Evolutionary conservation across 2,888 invertebrate genomes (phyloP), one percentile per base, ranked within the genome.

Genomic region (Troides helena): DNA sequence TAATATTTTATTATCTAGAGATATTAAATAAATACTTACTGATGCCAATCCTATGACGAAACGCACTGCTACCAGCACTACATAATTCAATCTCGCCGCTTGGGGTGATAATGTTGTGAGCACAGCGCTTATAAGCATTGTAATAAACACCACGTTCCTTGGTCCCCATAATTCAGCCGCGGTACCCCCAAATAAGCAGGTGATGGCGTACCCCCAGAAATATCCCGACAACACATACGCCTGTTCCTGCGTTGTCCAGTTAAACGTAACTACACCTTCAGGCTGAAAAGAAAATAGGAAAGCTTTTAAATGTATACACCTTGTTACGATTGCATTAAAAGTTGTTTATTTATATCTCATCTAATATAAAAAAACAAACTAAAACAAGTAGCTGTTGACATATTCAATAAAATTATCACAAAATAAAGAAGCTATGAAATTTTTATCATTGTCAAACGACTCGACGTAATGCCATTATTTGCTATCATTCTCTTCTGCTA

Each of bases 81-180:
- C 83, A 75, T 94, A 94, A 75, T 94, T 93, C 76, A 93, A 84
- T 58, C 90, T 83, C 0, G 95, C 95, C 0, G 94, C 94, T 62
- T 93, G 80, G 0, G 96, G 95, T n/a, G 93, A 93, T 3, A 95
- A 75, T 0, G 94, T 88, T 0, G 95, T 95, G 21, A 95, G 83
- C 3, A 94, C 71, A 0, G 93, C 94, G 63, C 92, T 88, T 43
- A 94, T 77, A 17, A 94, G 74, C 85, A 94, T 93, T 1, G 94
- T 93, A 66, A 93, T 86, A 50, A 94, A 94, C 2, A 95, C 93
- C 61, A 95, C 92, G 72, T 90, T 89, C 39, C 94, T 87, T 0
- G 94, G 93, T 0, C 95, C 95, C 82, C 95, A 94, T 78, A 93
- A 86, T 85, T 95, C 95, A 0, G 95, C 95, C 14, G 95, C 82